Conservation (phyloP, 2,113 vertebrate genomes). For the Salvelinus alpinus region DNA sequence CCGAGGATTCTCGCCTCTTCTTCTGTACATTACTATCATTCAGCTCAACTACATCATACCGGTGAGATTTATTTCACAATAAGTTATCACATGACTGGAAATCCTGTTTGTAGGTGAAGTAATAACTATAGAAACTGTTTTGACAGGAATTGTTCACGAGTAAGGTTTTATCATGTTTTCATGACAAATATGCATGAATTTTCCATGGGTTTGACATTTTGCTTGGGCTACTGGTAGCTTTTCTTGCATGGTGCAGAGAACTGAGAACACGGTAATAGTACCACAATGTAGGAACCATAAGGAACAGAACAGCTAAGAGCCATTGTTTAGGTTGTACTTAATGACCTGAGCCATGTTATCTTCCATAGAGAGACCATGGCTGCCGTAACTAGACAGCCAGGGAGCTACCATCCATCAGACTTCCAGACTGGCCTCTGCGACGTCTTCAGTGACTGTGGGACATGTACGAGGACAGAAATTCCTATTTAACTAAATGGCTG, state of each 20-base stretch:
- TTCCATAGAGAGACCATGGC: slow-evolving; percentile 45
- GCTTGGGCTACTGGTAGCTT: no score
- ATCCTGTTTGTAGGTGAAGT: not conserved
- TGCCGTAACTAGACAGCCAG: slow-evolving; percentile 53
- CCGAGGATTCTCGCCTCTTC: slow-evolving; percentile 32
- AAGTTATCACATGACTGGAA: not conserved
- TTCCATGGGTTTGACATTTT: no score
- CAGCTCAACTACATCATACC: not conserved
- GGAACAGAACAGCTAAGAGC: not conserved
- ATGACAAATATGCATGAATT: no score
- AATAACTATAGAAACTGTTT: not conserved
- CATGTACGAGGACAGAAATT: slow-evolving; percentile 61
- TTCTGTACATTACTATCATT: not conserved
- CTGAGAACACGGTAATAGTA: no score
- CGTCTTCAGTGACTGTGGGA: slow-evolving; percentile 51
- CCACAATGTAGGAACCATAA: not conserved
- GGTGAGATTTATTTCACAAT: not conserved
- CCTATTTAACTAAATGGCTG: not conserved
- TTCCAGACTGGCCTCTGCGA: slow-evolving; percentile 67
- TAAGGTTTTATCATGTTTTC: no score
- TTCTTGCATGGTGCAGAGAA: no score
- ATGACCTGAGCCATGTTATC: slow-evolving; percentile 1
- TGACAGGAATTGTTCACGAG: no score
- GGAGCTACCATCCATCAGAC: slow-evolving; percentile 34
- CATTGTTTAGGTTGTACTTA: not conserved